Percentiles rank a stretch among this genome's conserved stretches.
Evolutionary conservation across 92 coral and sea anemone species (phyloP).

Genomic region (Meandrina meandrites): DNA sequence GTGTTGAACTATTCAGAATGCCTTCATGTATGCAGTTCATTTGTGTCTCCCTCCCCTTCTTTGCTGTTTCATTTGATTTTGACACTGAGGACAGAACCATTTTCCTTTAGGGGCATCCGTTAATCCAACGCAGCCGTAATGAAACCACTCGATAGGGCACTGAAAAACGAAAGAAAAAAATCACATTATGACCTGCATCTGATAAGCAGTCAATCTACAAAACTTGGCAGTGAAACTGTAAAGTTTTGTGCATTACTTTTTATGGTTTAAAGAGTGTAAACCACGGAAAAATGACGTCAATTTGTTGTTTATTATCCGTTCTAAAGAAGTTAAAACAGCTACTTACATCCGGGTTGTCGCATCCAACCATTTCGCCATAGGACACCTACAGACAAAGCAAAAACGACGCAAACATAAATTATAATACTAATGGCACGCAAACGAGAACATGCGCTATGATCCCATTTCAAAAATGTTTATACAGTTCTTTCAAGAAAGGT

Average conservation of each 20-base stretch:
- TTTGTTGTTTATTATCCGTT: no score
- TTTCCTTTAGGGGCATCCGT: slow-evolving; percentile 97
- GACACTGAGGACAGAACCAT: slow-evolving; percentile 98
- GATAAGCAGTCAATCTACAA: not conserved
- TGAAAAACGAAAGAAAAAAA: slow-evolving; percentile 19
- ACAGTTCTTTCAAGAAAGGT: no score
- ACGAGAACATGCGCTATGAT: no score
- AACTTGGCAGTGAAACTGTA: no score
- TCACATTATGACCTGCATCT: not conserved
- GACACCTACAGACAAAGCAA: slow-evolving; percentile 69
- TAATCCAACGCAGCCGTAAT: slow-evolving; percentile 96
- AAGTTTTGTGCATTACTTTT: no score
- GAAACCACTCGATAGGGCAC: slow-evolving; percentile 99
- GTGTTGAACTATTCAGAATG: not conserved
- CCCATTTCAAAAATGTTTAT: no score
- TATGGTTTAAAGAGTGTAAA: no score
- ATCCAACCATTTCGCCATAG: slow-evolving; percentile 99
- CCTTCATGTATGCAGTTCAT: not conserved
- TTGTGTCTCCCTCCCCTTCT: slow-evolving; percentile 83
- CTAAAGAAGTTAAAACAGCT: not conserved
- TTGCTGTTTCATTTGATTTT: slow-evolving; percentile 76
- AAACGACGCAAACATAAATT: not conserved
- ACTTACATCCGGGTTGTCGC: slow-evolving; percentile 91
- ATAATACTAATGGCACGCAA: not conserved
- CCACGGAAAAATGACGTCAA: no score